These are phyloP conservation scores for Microcebus ravelobensis DNA, from an alignment of 2,113 vertebrate species.

Conservation along the genomic window DNA sequence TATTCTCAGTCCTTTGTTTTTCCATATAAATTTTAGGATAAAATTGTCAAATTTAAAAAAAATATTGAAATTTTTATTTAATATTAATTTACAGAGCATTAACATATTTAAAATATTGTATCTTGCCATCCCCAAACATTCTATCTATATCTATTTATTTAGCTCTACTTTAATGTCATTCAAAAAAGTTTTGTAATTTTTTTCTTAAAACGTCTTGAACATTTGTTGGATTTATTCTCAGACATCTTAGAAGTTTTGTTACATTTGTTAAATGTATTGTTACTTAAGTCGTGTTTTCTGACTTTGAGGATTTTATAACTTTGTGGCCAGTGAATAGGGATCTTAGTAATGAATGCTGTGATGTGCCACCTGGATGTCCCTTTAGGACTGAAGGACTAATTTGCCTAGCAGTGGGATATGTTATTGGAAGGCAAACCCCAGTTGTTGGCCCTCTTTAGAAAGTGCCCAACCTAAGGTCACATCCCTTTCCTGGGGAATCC, in stretches of 20 bases:
- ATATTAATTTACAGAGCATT: not conserved
- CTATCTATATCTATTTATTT: not conserved
- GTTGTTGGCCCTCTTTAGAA: not conserved
- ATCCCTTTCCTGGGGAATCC: not conserved
- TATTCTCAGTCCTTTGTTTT: not conserved
- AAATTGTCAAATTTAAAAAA: not conserved
- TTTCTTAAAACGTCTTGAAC: not conserved
- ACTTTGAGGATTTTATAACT: not conserved
- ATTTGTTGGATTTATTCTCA: not conserved
- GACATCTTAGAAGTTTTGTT: not conserved
- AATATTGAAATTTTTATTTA: not conserved
- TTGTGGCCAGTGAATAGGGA: not conserved
- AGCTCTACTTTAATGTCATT: not conserved
- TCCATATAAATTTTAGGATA: conserved; percentile 1
- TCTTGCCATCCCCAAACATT: not conserved
- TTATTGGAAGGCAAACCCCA: not conserved
- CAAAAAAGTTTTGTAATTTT: not conserved
- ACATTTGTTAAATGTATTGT: not conserved
- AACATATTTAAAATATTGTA: conserved; percentile 13
- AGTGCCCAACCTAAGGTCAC: not conserved
- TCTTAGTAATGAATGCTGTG: not conserved
- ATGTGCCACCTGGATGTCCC: not conserved
- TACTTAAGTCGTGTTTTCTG: not conserved
- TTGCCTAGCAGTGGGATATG: not conserved
- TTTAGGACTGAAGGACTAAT: not conserved